Evolutionary conservation across 2,888 invertebrate species (phyloP).

Genomic region (Morpho helenor): DNA sequence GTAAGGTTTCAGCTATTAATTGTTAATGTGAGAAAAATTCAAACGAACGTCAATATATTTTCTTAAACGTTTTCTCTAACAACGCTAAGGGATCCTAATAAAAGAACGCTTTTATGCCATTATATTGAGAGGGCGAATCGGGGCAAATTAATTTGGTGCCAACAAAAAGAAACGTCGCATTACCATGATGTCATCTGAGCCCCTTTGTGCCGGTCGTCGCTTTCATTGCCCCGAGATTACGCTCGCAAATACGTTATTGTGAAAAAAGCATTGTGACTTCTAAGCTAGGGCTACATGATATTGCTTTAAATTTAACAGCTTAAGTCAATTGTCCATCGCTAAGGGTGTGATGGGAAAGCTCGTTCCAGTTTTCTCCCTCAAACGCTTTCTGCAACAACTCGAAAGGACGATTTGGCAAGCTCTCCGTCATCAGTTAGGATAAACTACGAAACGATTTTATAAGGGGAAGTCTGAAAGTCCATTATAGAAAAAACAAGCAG

Average conservation of each 20-base stretch:
- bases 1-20: too few relatives aligned
- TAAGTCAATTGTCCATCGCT: neutral
- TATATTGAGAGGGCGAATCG: slow-evolving; percentile 26
- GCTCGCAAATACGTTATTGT: slow-evolving; percentile 5
- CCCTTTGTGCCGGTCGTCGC: slow-evolving; percentile 13
- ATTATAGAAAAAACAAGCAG: too few relatives aligned
- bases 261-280: slow-evolving; percentile 5
- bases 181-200: slow-evolving; percentile 21
- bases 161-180: slow-evolving; percentile 22
- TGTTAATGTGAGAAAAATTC: too few relatives aligned
- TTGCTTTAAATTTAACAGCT: neutral
- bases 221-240: slow-evolving; percentile 20
- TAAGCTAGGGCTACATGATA: slow-evolving; percentile 2
- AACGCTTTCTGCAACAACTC: too few relatives aligned
- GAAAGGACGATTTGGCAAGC: too few relatives aligned
- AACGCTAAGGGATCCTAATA: neutral
- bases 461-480: too few relatives aligned
- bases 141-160: slow-evolving; percentile 29
- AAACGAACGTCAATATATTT: too few relatives aligned
- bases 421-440: too few relatives aligned
- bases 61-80: neutral
- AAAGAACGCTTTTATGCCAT: slow-evolving; percentile 16
- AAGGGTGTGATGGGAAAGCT: too few relatives aligned
- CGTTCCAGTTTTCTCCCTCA: too few relatives aligned
- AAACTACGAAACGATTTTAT: too few relatives aligned